Base-by-base conservation (phyloP, 1,140 invertebrate genomes). In the Nebria ingens region DNA sequence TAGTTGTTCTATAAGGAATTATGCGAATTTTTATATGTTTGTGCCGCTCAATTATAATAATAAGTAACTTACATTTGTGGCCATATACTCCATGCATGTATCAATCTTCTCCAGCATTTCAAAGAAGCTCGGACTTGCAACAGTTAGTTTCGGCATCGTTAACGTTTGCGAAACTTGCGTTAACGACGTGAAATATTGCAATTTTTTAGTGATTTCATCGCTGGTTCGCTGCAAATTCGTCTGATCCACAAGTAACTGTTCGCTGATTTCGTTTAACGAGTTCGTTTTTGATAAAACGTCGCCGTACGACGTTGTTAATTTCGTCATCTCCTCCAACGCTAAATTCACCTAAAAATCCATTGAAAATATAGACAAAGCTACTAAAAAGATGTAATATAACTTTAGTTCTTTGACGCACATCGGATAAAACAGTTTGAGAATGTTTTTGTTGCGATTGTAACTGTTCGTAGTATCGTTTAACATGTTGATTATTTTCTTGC, bases 281-380 rank as follows among this genome's bases (percentile, higher is more conserved):
- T 87, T 92, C 1, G 92, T 96, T 76, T 94, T 96, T 54, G 85
- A 82, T 1, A 90, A 90, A 1, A 95, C 92, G 63, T 86, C 79
- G 54, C 84, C 78, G 67, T 93, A 94, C 65, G 93, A 84, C 55
- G 83, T 77, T 40, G 82, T 81, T 0, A 97, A 68, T 19, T 79
- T 76, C 12, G 79, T 72, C 38, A 97, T 75, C 57, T 87, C 82
- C 13, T 81, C 74, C 58, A 93, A 73, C 13, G 87, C 81, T 34
- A 76, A 73, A 49, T 83, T 78, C 38, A 93, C 86, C 74, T 91
- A 76, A 2, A 66, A 60, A 34, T 11, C 9, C 25, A 56, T 51
- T 51, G 6, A 23, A 20, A 11, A 20, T 51, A 17, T 15, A 20
- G 58, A 23, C 52, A 17, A 22, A 45, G 51, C n/a, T 50, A 25